Base-by-base conservation (phyloP, 2,797 vertebrate species). In the Falco rusticolus region DNA sequence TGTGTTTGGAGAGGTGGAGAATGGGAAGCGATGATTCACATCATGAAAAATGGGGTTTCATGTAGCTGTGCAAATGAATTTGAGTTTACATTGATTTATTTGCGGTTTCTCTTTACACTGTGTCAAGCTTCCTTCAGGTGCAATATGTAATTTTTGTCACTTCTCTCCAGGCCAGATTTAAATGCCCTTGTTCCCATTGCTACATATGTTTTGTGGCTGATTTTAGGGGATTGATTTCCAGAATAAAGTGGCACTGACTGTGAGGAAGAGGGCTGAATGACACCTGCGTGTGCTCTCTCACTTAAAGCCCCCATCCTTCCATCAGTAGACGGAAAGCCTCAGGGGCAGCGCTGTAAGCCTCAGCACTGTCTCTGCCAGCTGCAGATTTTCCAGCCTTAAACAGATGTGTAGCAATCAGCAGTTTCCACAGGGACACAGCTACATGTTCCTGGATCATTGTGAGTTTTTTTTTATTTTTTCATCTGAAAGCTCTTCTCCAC, bases 341-440 rank as follows among this genome's bases (percentile, higher is more conserved):
- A 1, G 64, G 84, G 95, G 54, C 85, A 84, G 41, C 9, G 11
- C 68, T 8, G 21, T 37, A 43, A 93, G 43, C 82, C 81, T 48
- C n/a, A 6, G 71, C 0, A 1, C 68, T 78, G 65, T 3, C 84
- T 66, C 84, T 87, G 93, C 86, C 93, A 96, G 90, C 92, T 94
- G 74, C 84, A 89, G 84, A 87, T 94, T 95, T 95, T 84, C 90
- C 93, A 94, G 53, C 80, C 70, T 95, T 25, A 12, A 79, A 90
- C 90, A 93, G 81, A 93, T 94, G 92, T 85, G 89, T 90, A 90
- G 53, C 88, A 87, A 92, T 95, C 93, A 96, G 93, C 95, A 93
- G 90, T 78, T 95, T 95, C 93, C 96, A 94, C 57, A 90, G 86
- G 90, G 95, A 89, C 60, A 72, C 43, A 94, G 88, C 66, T 84